phyloP scores from a whole-genome alignment of 2,888 invertebrate genomes.

The Lepidocyrtinus sp. region DNA sequence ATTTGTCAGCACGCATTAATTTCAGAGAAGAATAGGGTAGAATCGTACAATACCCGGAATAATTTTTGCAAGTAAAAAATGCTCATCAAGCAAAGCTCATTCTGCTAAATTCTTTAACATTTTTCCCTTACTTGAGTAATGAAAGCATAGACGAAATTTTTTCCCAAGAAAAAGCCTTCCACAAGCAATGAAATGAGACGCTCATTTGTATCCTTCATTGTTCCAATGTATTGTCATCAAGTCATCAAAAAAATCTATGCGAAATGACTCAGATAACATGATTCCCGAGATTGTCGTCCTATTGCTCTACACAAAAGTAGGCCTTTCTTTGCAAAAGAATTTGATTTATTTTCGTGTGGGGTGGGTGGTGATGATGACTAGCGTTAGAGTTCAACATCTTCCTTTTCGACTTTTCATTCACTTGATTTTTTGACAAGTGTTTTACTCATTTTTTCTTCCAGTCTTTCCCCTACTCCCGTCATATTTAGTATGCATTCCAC shows the following conservation, averaged over 20 bases:
- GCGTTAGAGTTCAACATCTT: background rate
- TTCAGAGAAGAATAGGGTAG: background rate
- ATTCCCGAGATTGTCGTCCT: background rate
- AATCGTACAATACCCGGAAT: no score
- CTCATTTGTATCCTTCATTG: background rate
- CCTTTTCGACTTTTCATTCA: background rate
- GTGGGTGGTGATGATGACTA: background rate
- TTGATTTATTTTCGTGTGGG: conserved; percentile 36
- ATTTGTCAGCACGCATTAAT: background rate
- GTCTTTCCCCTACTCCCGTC: background rate
- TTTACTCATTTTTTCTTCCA: background rate
- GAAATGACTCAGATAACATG: background rate
- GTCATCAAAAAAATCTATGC: background rate
- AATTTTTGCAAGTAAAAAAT: background rate
- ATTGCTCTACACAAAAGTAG: background rate
- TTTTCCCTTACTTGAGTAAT: no score
- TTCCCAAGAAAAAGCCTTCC: no score
- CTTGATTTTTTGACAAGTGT: background rate
- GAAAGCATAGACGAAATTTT: no score
- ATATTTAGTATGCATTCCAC: background rate
- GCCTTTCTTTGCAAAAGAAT: background rate
- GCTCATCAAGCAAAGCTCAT: background rate
- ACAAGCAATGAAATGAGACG: background rate
- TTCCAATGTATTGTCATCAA: background rate
- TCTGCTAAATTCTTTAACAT: background rate